Base-by-base conservation (phyloP, 2,113 vertebrate genomes). In the Rhegmatorhina hoffmannsi region DNA sequence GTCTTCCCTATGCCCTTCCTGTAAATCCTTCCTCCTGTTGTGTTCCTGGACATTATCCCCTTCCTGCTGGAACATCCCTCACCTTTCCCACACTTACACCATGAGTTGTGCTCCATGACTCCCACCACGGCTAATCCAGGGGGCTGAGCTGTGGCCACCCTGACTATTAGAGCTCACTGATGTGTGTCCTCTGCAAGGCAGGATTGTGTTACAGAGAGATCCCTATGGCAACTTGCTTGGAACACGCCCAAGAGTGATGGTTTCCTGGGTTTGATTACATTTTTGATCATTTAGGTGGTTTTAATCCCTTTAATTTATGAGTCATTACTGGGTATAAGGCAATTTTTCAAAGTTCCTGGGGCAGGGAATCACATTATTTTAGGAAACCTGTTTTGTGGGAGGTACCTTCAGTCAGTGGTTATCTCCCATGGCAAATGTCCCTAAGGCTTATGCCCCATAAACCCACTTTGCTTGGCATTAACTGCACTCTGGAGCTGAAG, bases 41-140 rank as follows among this genome's bases (percentile, higher is more conserved):
- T 5, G 3, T 8, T 40, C 66, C 66, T 26, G 55, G 49, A 3
- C 38, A 0, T 2, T 5, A 2, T 5, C 31, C 40, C 34, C 33
- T 23, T 44, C 28, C 60, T 29, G 11, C 17, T 19, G 17, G 33
- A 75, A 29, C 12, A 1, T 25, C 50, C 29, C 58, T 53, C 36
- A 10, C 5, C 9, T 5, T 6, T 24, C 17, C 90, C 26, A 74
- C 17, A 11, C 18, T 8, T 2, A 2, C 1, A 1, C 8, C 2
- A 1, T 0, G 1, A 38, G 15, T 0, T 9, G 76, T n/a, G 72
- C 46, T 47, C 26, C 70, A 20, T 8, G 13, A 55, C 20, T 13
- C n/a, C 44, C 50, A 2, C 47, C 2, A 0, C 0, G 3, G 36
- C 43, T 3, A 0, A 13, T 14, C 17, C 3, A 0, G 1, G 1